Evolutionary conservation across 2,888 invertebrate species (phyloP).

Genomic region (Eurytoma adleriae): DNA sequence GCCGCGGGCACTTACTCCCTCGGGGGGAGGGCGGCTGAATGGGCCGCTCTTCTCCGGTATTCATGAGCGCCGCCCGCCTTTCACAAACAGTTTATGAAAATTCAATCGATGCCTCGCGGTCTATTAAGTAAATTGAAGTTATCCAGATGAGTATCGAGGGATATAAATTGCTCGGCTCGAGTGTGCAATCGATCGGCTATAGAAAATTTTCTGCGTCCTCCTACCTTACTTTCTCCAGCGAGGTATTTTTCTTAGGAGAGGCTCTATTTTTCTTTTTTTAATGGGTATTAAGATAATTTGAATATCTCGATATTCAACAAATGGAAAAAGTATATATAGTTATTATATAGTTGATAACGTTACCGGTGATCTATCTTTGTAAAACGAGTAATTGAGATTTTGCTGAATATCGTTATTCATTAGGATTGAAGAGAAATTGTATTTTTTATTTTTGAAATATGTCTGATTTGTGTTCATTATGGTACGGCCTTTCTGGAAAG

Average conservation of each 20-base stretch:
- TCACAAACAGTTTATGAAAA: conserved; percentile 30
- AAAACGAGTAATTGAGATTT: no score
- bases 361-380: no score
- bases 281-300: neutral
- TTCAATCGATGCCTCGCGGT: conserved; percentile 28
- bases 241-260: neutral
- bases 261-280: neutral
- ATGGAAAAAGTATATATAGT: no score
- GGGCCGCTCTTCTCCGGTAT: neutral
- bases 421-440: no score
- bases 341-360: no score
- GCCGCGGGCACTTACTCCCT: neutral
- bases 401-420: no score
- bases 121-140: conserved; percentile 37
- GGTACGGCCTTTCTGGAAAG: no score
- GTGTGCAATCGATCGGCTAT: neutral
- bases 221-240: no score
- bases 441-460: no score
- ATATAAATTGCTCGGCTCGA: conserved; percentile 17
- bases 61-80: neutral
- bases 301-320: neutral
- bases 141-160: conserved; percentile 20
- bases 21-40: neutral
- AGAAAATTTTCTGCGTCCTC: no score
- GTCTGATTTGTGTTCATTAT: no score